Evolutionary conservation across 2,113 vertebrate species (phyloP).

Genomic region (Mobula birostris): DNA sequence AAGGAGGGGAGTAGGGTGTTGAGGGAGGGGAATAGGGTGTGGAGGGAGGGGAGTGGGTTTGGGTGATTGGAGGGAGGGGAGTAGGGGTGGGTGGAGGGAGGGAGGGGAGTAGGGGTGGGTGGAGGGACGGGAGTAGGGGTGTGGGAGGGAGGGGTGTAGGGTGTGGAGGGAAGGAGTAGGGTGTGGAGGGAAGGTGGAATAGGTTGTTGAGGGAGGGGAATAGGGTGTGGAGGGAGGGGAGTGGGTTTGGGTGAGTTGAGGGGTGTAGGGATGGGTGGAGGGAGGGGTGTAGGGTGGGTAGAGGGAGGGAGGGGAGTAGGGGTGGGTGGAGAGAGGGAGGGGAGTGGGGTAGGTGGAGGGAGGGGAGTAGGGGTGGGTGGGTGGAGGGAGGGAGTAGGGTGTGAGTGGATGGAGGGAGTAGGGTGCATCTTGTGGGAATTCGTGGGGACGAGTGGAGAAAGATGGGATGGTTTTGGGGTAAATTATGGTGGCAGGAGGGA

Average conservation of each 20-base stretch:
- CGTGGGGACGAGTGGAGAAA: background rate
- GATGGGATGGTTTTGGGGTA: background rate
- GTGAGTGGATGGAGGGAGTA: background rate
- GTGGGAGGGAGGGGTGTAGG: background rate
- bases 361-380: background rate
- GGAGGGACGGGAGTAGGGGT: too few species aligned
- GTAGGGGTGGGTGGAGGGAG: background rate
- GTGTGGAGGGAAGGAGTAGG: background rate
- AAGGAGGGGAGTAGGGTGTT: background rate
- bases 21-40: background rate
- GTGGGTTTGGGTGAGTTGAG: background rate
- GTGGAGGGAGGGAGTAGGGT: background rate
- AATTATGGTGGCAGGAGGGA: background rate
- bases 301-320: background rate
- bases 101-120: background rate
- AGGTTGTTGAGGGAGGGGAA: background rate
- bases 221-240: background rate
- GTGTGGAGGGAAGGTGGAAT: background rate
- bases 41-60: too few species aligned
- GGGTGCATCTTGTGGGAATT: background rate
- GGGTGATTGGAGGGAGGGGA: too few species aligned
- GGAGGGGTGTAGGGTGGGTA: background rate
- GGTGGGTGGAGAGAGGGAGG: too few species aligned
- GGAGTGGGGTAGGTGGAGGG: background rate
- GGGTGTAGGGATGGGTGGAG: background rate